Evolutionary conservation across 2,797 vertebrate species (phyloP).

Genomic region (Chrysocyon brachyurus): DNA sequence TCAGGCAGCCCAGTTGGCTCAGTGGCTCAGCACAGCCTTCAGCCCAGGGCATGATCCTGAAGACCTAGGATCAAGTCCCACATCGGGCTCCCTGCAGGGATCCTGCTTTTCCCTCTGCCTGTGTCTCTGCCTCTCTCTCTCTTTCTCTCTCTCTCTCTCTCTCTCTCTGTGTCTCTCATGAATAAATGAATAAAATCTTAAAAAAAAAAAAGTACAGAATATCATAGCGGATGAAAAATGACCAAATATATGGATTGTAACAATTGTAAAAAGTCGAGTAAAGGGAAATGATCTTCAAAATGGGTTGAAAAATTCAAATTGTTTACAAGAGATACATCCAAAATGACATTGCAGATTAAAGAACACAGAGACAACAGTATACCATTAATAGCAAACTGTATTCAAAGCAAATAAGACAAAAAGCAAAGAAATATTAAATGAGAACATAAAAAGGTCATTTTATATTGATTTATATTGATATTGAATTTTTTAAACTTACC

Average conservation of each 20-base stretch:
- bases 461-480: not conserved
- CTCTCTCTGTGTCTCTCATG: too few relatives aligned
- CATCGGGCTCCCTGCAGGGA: too few relatives aligned
- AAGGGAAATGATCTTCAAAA: not conserved
- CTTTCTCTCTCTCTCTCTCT: too few relatives aligned
- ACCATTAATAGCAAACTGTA: not conserved
- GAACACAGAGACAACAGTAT: not conserved
- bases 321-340: not conserved
- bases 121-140: too few relatives aligned
- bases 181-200: too few relatives aligned
- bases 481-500: not conserved
- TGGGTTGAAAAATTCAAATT: not conserved
- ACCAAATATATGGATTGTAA: not conserved
- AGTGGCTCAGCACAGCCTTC: too few relatives aligned
- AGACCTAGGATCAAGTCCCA: too few relatives aligned
- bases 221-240: not conserved
- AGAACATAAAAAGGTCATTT: not conserved
- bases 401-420: not conserved
- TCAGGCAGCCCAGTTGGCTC: too few relatives aligned
- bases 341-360: not conserved
- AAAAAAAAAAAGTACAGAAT: not conserved
- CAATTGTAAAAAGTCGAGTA: not conserved
- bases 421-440: constrained; percentile 9
- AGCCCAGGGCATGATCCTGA: too few relatives aligned
- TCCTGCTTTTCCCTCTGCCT: too few relatives aligned